phyloP scores from a whole-genome alignment of 2,797 vertebrate species.

The Hemibagrus guttatus region DNA sequence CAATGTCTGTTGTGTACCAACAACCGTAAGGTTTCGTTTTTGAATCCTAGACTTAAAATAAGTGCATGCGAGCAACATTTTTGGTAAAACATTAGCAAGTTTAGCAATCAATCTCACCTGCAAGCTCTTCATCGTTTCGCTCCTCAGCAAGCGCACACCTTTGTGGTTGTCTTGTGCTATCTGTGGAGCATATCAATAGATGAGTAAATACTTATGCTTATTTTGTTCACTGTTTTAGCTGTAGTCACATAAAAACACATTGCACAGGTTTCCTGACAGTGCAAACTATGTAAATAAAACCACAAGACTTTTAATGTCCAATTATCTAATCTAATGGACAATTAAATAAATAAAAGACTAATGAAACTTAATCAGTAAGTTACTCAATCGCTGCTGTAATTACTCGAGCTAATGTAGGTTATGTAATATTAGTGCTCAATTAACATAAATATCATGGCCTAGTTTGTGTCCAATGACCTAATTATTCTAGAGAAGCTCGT shows the following conservation, averaged over 20 bases:
- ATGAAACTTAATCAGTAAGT: background rate
- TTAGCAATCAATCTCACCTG: slow-evolving; percentile 63
- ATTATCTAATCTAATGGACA: background rate
- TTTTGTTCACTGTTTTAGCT: background rate
- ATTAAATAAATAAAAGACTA: background rate
- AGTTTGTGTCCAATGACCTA: background rate
- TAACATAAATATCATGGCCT: background rate
- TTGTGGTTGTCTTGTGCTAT: slow-evolving; percentile 65
- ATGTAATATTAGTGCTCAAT: background rate
- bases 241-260: background rate
- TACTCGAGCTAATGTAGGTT: background rate
- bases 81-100: background rate
- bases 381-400: too few species aligned
- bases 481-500: background rate
- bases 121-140: slow-evolving; percentile 63
- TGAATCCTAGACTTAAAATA: background rate
- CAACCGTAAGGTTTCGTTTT: background rate
- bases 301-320: background rate
- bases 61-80: background rate
- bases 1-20: background rate
- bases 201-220: too few species aligned
- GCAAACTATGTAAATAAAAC: background rate
- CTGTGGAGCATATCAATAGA: slow-evolving; percentile 54
- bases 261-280: background rate
- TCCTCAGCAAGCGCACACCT: slow-evolving; percentile 67